Conservation (phyloP, 2,888 invertebrate species). For the Caenorhabditis virilis region DNA sequence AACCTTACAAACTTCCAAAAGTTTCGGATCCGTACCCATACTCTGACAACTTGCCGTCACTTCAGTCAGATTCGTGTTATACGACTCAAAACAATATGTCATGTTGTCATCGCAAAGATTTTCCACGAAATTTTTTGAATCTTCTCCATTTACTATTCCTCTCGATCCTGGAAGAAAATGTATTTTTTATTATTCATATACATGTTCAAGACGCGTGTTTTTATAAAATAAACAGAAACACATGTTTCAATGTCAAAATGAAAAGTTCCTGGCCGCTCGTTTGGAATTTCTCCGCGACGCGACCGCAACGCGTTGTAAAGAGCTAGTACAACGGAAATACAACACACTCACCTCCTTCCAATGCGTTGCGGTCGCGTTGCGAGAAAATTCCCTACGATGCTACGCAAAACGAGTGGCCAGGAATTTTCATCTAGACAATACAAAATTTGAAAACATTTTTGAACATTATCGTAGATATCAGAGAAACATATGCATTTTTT, state of each 20-base stretch:
- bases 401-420: no score
- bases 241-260: not conserved
- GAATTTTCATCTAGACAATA: no score
- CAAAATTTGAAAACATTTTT: no score
- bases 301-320: not conserved
- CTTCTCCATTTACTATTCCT: slow-evolving; percentile 32
- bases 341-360: no score
- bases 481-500: no score
- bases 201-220: not conserved
- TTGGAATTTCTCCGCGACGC: no score
- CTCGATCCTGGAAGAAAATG: slow-evolving; percentile 19
- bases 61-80: slow-evolving; percentile 35
- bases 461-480: no score
- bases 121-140: slow-evolving; percentile 26
- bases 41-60: slow-evolving; percentile 41
- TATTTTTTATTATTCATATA: not conserved
- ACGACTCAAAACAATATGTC: slow-evolving; percentile 39
- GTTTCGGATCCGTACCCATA: slow-evolving; percentile 38
- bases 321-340: not conserved
- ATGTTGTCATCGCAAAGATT: slow-evolving; percentile 37
- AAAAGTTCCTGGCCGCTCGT: not conserved
- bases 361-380: no score
- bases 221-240: no score
- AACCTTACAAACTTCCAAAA: slow-evolving; percentile 36
- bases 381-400: no score